phyloP scores from a whole-genome alignment of 2,888 invertebrate species.

The Lumbricus terrestris region DNA sequence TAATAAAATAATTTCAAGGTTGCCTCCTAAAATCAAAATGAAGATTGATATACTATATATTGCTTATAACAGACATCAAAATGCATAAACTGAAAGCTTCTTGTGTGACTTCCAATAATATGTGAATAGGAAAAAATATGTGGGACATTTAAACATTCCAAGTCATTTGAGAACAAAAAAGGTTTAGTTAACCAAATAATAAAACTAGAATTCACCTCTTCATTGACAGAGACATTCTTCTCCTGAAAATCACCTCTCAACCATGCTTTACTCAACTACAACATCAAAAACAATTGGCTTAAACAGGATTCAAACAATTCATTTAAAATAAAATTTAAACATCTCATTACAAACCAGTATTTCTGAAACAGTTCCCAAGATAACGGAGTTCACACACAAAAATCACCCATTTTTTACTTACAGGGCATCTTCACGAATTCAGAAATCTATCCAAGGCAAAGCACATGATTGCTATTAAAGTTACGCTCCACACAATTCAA shows the following conservation, averaged over 20 bases:
- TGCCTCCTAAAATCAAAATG: too few species aligned
- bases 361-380: not conserved
- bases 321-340: conserved; percentile 4
- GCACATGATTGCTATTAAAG: not conserved
- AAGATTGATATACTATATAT: too few species aligned
- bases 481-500: too few species aligned
- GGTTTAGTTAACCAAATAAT: not conserved
- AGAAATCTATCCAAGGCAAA: not conserved
- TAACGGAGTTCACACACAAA: not conserved
- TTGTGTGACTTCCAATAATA: too few species aligned
- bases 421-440: not conserved
- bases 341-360: not conserved
- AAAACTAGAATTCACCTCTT: conserved; percentile 47
- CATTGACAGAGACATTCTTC: conserved; percentile 71
- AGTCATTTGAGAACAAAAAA: not conserved
- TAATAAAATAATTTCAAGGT: too few species aligned
- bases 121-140: too few species aligned
- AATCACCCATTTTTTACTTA: not conserved
- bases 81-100: too few species aligned
- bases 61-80: too few species aligned
- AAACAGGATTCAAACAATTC: not conserved
- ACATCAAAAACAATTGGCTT: conserved; percentile 35
- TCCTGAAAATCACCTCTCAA: conserved; percentile 68
- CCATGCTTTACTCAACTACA: conserved; percentile 79
- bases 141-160: too few species aligned